These are phyloP conservation scores for Sciurus vulgaris DNA, from an alignment of 2,797 vertebrate genomes.

Conservation along the genomic window DNA sequence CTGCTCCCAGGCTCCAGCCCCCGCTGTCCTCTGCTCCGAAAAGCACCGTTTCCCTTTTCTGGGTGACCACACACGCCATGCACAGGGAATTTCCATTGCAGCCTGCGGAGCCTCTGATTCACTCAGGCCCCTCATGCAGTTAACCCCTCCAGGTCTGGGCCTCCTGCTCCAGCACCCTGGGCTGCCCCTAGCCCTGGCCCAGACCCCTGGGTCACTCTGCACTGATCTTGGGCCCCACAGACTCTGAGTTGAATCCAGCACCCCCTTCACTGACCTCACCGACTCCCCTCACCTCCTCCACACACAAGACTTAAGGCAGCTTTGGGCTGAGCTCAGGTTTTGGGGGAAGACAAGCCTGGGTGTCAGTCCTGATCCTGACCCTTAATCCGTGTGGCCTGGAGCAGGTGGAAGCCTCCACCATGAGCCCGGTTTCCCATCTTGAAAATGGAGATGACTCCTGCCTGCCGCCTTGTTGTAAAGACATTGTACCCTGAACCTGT, in stretches of 20 bases:
- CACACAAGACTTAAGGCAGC: too few relatives aligned
- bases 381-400: background rate
- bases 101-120: conserved; percentile 89
- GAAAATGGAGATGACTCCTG: background rate
- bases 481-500: background rate
- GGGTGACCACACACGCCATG: conserved; percentile 89
- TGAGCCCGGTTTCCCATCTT: background rate
- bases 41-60: conserved; percentile 91
- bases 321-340: background rate
- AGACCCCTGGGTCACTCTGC: background rate
- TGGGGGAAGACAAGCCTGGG: background rate
- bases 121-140: conserved; percentile 85
- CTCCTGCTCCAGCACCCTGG: background rate
- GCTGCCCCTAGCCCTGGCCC: conserved; percentile 59
- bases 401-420: accelerated
- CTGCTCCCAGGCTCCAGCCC: conserved; percentile 85
- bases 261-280: too few relatives aligned
- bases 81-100: conserved; percentile 90
- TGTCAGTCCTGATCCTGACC: background rate
- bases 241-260: background rate
- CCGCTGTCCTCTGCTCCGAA: conserved; percentile 87
- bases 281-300: background rate
- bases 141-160: conserved; percentile 86
- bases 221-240: background rate
- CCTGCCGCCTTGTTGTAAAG: accelerated